phyloP scores from a whole-genome alignment of 2,113 vertebrate species.

The Oreochromis aureus region DNA sequence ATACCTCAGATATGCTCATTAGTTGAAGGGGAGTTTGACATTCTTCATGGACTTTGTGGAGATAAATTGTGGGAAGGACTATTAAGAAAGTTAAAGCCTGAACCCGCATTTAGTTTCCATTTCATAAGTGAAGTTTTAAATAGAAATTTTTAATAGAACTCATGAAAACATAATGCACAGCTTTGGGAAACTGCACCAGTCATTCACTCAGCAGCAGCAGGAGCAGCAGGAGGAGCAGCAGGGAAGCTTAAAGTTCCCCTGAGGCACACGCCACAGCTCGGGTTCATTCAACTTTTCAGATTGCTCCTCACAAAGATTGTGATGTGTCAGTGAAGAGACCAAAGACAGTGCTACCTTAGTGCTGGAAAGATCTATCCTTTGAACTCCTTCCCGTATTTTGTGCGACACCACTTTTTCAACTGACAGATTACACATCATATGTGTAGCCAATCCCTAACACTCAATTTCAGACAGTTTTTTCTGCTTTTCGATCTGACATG shows the following conservation, averaged over 20 bases:
- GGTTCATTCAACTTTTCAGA: conserved; percentile 32
- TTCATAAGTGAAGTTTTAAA: not conserved
- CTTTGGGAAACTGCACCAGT: not conserved
- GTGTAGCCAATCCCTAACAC: not conserved
- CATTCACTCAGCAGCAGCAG: not conserved
- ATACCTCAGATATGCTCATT: conserved; percentile 61
- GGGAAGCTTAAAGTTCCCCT: not conserved
- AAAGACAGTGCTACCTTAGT: not conserved
- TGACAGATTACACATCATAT: not conserved
- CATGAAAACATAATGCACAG: not conserved
- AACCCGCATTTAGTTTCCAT: not conserved
- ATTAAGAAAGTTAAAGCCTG: not conserved
- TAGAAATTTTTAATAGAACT: not conserved
- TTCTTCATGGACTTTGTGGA: not conserved
- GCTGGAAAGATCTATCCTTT: not conserved
- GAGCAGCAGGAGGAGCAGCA: not conserved
- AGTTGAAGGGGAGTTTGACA: conserved; percentile 8
- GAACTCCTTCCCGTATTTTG: not conserved
- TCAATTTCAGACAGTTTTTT: not conserved
- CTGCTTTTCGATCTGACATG: not conserved
- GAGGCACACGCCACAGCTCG: not conserved
- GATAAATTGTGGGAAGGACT: not conserved
- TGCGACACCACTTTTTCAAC: not conserved
- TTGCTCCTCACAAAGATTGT: conserved; percentile 1
- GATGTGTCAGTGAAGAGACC: not conserved